A percentile compares a stretch with the other conserved stretches of the same genome.
These are phyloP conservation scores for Oenanthe melanoleuca DNA, from an alignment of 2,113 vertebrate genomes.

Conservation along the genomic window DNA sequence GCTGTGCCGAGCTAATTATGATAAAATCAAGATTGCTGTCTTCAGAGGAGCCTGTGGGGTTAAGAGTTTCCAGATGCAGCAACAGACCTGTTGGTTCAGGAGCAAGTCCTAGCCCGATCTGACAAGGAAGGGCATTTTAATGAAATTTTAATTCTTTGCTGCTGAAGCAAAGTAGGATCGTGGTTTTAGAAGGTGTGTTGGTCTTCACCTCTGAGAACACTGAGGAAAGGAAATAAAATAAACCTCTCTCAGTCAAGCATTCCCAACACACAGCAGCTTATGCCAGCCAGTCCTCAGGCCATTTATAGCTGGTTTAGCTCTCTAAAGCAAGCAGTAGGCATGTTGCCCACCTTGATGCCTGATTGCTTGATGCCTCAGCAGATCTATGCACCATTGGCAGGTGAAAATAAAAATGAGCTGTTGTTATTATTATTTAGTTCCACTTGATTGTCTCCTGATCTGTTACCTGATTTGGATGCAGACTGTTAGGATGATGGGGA, in stretches of 20 bases:
- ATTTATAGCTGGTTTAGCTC: background rate
- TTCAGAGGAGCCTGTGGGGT: conserved; percentile 41
- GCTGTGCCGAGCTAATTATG: rapidly evolving
- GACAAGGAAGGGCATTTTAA: conserved; percentile 42
- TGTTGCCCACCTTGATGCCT: background rate
- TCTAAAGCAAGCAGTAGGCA: background rate
- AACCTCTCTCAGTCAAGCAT: background rate
- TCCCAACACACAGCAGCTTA: background rate
- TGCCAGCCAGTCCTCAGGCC: background rate
- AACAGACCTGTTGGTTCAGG: conserved; percentile 55
- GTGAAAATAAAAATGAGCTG: background rate
- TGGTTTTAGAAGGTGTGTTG: background rate
- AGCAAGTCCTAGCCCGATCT: conserved; percentile 56
- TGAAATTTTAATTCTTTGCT: conserved; percentile 50
- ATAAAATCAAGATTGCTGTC: conserved; percentile 40
- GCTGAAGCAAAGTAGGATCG: background rate
- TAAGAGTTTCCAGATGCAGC: conserved; percentile 23
- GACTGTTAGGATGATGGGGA: background rate
- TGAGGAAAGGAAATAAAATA: background rate
- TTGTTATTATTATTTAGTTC: background rate
- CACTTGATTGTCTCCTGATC: background rate
- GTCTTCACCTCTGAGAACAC: background rate
- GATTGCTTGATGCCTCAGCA: background rate
- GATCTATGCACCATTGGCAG: background rate
- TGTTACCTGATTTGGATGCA: background rate